Evolutionary conservation across 2,888 invertebrate species (phyloP).

Genomic region (Parnassius orleans): DNA sequence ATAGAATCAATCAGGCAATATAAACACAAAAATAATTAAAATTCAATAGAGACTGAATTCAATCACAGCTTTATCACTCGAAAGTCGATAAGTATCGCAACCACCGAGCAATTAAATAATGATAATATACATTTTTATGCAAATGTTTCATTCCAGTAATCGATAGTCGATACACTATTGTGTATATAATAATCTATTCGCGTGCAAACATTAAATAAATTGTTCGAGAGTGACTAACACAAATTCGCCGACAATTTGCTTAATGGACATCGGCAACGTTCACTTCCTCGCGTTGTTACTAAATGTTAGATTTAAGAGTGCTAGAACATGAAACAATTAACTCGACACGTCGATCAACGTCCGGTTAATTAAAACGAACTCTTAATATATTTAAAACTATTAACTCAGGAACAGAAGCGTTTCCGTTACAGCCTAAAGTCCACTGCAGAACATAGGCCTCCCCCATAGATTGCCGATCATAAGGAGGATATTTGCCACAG

Average conservation of each 20-base stretch:
- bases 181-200: slow-evolving; percentile 43
- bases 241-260: slow-evolving; percentile 59
- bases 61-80: slow-evolving; percentile 48
- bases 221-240: slow-evolving; percentile 54
- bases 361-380: slow-evolving; percentile 7
- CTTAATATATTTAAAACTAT: slow-evolving; percentile 11
- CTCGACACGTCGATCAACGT: slow-evolving; percentile 17
- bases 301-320: slow-evolving; percentile 31
- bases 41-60: slow-evolving; percentile 31
- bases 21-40: slow-evolving; percentile 37
- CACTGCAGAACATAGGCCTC: too few species aligned
- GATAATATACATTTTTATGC: slow-evolving; percentile 52
- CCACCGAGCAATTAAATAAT: slow-evolving; percentile 52
- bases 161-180: slow-evolving; percentile 40
- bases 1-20: slow-evolving; percentile 19
- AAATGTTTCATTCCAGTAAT: slow-evolving; percentile 59
- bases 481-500: too few species aligned
- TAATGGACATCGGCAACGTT: slow-evolving; percentile 56
- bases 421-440: too few species aligned
- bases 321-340: slow-evolving; percentile 26
- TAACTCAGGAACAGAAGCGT: too few species aligned
- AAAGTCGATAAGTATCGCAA: slow-evolving; percentile 47
- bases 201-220: slow-evolving; percentile 71
- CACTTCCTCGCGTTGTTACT: slow-evolving; percentile 51
- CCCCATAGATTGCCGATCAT: too few species aligned